Evolutionary conservation across 1,140 invertebrate species (phyloP).

Genomic region (Maniola jurtina): DNA sequence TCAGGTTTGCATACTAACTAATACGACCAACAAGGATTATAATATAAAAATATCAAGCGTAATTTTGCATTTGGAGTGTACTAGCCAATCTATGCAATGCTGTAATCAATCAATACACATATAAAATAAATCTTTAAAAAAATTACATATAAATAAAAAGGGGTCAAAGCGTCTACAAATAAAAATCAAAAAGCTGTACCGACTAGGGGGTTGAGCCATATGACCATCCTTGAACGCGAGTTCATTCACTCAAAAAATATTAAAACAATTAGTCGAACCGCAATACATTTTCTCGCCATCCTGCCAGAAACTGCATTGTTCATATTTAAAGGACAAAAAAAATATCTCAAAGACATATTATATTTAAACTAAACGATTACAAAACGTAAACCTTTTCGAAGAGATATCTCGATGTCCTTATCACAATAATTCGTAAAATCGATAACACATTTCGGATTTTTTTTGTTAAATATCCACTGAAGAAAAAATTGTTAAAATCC

Average conservation of each 20-base stretch:
- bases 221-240: slow-evolving; percentile 39
- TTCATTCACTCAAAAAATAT: slow-evolving; percentile 30
- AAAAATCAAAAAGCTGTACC: slow-evolving; percentile 56
- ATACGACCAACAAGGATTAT: slow-evolving; percentile 50
- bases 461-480: not conserved
- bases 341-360: not conserved
- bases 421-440: not conserved
- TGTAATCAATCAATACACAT: slow-evolving; percentile 64
- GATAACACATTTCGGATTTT: slow-evolving; percentile 2
- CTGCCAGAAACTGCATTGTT: slow-evolving; percentile 13
- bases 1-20: slow-evolving; percentile 59
- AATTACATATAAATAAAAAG: slow-evolving; percentile 55
- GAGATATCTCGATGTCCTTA: slow-evolving; percentile 11
- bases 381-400: not conserved
- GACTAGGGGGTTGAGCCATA: slow-evolving; percentile 45
- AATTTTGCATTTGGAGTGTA: slow-evolving; percentile 58
- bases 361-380: not conserved
- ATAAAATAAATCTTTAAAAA: slow-evolving; percentile 54
- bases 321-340: slow-evolving; percentile 8
- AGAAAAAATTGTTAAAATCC: not conserved
- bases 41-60: slow-evolving; percentile 53
- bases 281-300: slow-evolving; percentile 14
- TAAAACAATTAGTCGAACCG: slow-evolving; percentile 19
- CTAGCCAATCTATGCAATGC: slow-evolving; percentile 63
- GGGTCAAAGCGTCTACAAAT: slow-evolving; percentile 59